phyloP scores from a whole-genome alignment of 2,888 invertebrate species.

The Cryptophagus acutangulus region DNA sequence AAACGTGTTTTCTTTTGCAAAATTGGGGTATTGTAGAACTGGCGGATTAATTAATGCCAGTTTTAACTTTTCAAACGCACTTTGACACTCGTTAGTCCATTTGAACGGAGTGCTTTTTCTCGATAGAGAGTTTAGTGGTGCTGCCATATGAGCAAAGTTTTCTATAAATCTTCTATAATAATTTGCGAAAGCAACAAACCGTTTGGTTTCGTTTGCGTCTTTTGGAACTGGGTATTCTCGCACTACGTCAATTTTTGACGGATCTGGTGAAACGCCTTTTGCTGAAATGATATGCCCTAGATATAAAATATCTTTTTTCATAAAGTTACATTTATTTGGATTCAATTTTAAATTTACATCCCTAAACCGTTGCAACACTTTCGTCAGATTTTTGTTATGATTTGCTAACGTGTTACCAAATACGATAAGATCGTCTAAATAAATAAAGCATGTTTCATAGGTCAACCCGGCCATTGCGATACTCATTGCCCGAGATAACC shows the following conservation, averaged over 20 bases:
- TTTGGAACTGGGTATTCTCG: slow-evolving; percentile 21
- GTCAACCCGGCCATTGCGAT: slow-evolving; percentile 26
- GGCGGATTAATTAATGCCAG: slow-evolving; percentile 14
- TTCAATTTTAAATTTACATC: slow-evolving; percentile 26
- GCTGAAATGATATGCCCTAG: slow-evolving; percentile 20
- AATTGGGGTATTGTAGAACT: slow-evolving; percentile 19
- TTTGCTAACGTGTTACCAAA: slow-evolving; percentile 20
- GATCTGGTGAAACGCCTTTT: slow-evolving; percentile 18
- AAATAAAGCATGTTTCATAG: slow-evolving; percentile 24
- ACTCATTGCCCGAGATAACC: slow-evolving; percentile 26
- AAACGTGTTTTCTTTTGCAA: slow-evolving; percentile 14
- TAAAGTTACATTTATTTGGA: slow-evolving; percentile 24
- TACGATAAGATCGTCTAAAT: slow-evolving; percentile 13
- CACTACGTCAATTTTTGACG: slow-evolving; percentile 17
- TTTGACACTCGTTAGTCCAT: slow-evolving; percentile 20
- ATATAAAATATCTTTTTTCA: slow-evolving; percentile 21
- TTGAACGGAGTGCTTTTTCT: slow-evolving; percentile 16
- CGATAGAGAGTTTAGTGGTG: slow-evolving; percentile 19
- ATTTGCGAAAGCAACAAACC: slow-evolving; percentile 25
- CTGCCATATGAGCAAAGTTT: slow-evolving; percentile 18
- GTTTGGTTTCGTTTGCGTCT: slow-evolving; percentile 17
- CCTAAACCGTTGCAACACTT: slow-evolving; percentile 5
- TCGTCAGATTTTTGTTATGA: slow-evolving; percentile 22
- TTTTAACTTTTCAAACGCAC: slow-evolving; percentile 18
- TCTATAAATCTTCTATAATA: slow-evolving; percentile 20